phyloP scores from a whole-genome alignment of 2,113 vertebrate genomes.

The Pangasianodon hypophthalmus region DNA sequence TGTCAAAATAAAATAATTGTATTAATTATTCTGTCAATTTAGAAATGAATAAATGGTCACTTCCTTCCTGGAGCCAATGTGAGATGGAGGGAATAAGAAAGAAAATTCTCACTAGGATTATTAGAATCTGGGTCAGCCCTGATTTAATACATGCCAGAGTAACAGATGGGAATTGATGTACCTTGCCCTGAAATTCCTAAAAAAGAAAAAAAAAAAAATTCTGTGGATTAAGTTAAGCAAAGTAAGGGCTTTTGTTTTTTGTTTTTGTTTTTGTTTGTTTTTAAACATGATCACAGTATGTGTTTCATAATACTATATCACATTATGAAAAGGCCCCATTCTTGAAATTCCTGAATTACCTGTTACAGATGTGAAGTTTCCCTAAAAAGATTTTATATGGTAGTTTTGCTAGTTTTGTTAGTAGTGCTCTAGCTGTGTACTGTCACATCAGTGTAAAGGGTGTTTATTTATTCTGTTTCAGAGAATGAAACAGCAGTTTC shows the following conservation, averaged over 20 bases:
- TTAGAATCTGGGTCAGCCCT: constrained; percentile 39
- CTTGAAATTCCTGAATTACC: neutral
- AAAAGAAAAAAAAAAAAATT: no score
- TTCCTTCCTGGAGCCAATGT: neutral
- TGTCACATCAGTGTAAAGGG: neutral
- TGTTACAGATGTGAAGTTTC: constrained; percentile 1
- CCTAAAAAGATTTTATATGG: neutral
- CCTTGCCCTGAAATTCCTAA: constrained; percentile 1
- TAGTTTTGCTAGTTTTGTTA: neutral
- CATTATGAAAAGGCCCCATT: neutral
- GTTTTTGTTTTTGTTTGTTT: neutral
- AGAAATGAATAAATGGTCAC: neutral
- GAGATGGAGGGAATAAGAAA: constrained; percentile 6
- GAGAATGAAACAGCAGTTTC: neutral
- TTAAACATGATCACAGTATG: neutral
- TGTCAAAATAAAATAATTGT: neutral
- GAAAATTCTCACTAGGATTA: constrained; percentile 40
- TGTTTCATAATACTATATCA: neutral
- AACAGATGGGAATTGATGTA: constrained; percentile 18
- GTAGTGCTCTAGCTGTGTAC: neutral
- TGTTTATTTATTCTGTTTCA: neutral
- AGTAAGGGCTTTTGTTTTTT: neutral
- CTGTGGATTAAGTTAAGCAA: neutral
- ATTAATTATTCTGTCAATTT: neutral
- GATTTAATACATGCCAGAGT: constrained; percentile 12